A percentile compares a stretch with the other conserved stretches of the same genome.
Evolutionary conservation across 2,113 vertebrate species (phyloP).

Genomic region (Melanerpes aurifrons): DNA sequence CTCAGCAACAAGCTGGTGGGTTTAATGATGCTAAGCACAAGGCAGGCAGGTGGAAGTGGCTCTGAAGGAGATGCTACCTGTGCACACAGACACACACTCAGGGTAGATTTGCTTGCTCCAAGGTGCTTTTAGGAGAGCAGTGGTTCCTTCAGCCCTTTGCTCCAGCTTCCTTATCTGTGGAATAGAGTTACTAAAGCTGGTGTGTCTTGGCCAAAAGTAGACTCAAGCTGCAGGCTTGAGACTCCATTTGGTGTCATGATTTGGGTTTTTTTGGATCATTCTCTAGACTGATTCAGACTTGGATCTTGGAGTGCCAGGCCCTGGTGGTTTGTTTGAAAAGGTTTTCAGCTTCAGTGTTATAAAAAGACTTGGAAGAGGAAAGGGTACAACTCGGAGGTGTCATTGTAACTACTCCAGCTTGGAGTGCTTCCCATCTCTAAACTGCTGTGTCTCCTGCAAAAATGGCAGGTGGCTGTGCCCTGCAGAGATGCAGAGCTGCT

Average conservation of each 20-base stretch:
- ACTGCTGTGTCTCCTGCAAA: not conserved
- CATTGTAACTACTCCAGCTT: not conserved
- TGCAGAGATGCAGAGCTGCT: not conserved
- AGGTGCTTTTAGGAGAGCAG: not conserved
- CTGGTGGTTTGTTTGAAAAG: not conserved
- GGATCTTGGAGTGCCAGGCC: not conserved
- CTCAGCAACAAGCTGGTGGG: not conserved
- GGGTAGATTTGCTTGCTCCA: not conserved
- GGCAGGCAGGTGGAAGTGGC: not conserved
- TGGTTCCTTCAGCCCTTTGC: not conserved
- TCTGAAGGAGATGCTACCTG: not conserved
- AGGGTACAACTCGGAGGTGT: conserved; percentile 16
- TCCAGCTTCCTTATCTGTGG: not conserved
- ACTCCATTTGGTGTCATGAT: not conserved
- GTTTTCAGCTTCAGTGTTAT: not conserved
- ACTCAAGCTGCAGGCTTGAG: not conserved
- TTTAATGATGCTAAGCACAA: not conserved
- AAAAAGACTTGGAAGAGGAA: conserved; percentile 54
- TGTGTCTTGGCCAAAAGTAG: not conserved
- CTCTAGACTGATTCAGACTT: not conserved
- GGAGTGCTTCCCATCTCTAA: not conserved
- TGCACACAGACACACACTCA: not conserved
- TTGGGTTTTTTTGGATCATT: not conserved
- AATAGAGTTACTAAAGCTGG: not conserved
- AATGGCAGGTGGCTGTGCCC: conserved; percentile 36